phyloP scores from a whole-genome alignment of 1,140 invertebrate species.

The Megathymus violae region DNA sequence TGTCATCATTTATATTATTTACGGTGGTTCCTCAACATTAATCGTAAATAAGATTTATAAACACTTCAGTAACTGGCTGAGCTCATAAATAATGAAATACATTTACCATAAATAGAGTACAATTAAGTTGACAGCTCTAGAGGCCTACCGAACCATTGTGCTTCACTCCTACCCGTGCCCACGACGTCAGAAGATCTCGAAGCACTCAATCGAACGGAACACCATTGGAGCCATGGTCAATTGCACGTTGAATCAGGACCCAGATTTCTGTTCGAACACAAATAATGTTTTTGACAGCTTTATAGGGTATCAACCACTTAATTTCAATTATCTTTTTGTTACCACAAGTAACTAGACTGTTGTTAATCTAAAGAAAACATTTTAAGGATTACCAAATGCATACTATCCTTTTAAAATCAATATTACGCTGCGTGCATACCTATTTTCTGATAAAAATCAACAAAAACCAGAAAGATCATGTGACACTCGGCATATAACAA shows the following conservation, averaged over 20 bases:
- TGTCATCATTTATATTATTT: background rate
- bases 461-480: no score
- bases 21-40: slow-evolving; percentile 1
- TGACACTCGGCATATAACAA: no score
- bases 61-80: background rate
- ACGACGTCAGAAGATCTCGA: slow-evolving; percentile 51
- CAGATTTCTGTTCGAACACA: slow-evolving; percentile 15
- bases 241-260: slow-evolving; percentile 55
- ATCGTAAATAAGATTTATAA: slow-evolving; percentile 9
- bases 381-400: no score
- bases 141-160: slow-evolving; percentile 44
- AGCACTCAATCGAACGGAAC: slow-evolving; percentile 53
- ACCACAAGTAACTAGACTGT: no score
- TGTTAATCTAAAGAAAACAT: no score
- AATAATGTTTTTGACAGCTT: slow-evolving; percentile 2
- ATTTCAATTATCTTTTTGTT: background rate
- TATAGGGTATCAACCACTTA: background rate
- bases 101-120: background rate
- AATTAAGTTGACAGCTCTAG: background rate
- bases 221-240: slow-evolving; percentile 67
- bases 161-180: slow-evolving; percentile 42
- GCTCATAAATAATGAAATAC: slow-evolving; percentile 9
- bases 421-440: no score
- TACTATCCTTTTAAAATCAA: no score
- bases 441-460: no score